Conservation (phyloP, 2,888 invertebrate species). For the Agrenia bidenticulata region DNA sequence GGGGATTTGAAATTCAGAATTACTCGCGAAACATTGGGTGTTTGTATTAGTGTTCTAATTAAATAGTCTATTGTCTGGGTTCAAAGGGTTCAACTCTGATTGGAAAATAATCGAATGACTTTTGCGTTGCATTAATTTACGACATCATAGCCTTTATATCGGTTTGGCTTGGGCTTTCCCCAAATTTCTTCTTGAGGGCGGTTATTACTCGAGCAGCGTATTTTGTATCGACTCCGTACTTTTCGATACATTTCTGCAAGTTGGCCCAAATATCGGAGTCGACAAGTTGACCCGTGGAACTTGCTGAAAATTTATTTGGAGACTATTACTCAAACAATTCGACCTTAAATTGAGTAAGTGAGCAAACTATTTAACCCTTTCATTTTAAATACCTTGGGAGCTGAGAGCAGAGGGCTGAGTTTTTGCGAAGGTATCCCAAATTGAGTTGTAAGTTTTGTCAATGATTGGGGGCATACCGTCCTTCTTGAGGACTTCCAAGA, state of each 20-base stretch:
- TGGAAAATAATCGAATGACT: slow-evolving; percentile 3
- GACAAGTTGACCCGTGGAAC: slow-evolving; percentile 39
- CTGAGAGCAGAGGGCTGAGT: slow-evolving; percentile 50
- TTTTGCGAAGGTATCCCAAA: slow-evolving; percentile 51
- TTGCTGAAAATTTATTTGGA: slow-evolving; percentile 34
- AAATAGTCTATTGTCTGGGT: too few relatives aligned
- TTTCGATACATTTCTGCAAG: slow-evolving; percentile 37
- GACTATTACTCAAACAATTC: too few relatives aligned
- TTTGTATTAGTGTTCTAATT: too few relatives aligned
- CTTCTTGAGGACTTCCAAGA: slow-evolving; percentile 43
- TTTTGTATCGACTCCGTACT: slow-evolving; percentile 31
- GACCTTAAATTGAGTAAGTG: background rate
- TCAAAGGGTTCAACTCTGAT: background rate
- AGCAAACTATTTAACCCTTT: background rate
- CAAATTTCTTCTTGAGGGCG: slow-evolving; percentile 39
- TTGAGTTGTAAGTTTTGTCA: slow-evolving; percentile 45
- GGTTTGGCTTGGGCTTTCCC: slow-evolving; percentile 29
- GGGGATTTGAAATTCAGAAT: too few relatives aligned
- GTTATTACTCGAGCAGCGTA: slow-evolving; percentile 32
- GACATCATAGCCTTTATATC: slow-evolving; percentile 44
- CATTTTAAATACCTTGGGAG: slow-evolving; percentile 35
- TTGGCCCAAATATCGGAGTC: slow-evolving; percentile 48
- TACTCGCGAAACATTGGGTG: too few relatives aligned
- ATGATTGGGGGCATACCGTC: slow-evolving; percentile 46
- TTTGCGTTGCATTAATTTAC: slow-evolving; percentile 13